Evolutionary conservation across 2,113 vertebrate species (phyloP), one percentile per base, ranked within the genome.

Genomic region (Odontophorus gujanensis): DNA sequence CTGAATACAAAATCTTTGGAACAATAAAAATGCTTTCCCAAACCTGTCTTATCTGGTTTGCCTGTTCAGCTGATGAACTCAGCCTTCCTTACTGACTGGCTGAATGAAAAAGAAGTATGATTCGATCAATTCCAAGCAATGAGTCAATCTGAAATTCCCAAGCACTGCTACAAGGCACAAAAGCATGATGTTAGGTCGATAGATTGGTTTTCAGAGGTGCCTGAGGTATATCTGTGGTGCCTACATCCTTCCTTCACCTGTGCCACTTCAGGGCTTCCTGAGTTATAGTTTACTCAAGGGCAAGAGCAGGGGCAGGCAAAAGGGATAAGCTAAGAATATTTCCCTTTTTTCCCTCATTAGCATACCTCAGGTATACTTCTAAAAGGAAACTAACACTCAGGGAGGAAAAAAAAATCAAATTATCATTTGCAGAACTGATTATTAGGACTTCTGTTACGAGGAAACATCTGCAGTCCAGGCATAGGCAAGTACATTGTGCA

Each of bases 1-100:
- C 65, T 85, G 91, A 87, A 67, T 87, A 67, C 74, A 71, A 92
- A 92, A 87, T 93, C 79, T 95, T 71, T 8, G 10, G 61, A 85
- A 75, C 81, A 87, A 89, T 85, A 90, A 93, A 87, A 78, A 65
- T 81, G 51, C 81, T 68, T 77, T 80, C 72, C 47, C 65, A 43
- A 74, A 20, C 21, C 34, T 40, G 9, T 43, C 78, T 96, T 87
- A 59, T 68, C 81, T 58, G 21, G 45, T 30, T 51, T 80, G 55
- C 57, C 26, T 69, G 28, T 89, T 85, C 55, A 68, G 81, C 62
- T 87, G 87, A 87, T 87, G 71, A 66, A 76, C 76, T 86, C 32
- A 12, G 51, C 82, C n/a, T 65, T 68, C 84, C 36, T 85, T 34
- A 36, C 71, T 32, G 38, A 82, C 32, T n/a, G 74, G 89, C 11